Base-by-base conservation (phyloP, 2,113 vertebrate genomes). In the Oenanthe melanoleuca region DNA sequence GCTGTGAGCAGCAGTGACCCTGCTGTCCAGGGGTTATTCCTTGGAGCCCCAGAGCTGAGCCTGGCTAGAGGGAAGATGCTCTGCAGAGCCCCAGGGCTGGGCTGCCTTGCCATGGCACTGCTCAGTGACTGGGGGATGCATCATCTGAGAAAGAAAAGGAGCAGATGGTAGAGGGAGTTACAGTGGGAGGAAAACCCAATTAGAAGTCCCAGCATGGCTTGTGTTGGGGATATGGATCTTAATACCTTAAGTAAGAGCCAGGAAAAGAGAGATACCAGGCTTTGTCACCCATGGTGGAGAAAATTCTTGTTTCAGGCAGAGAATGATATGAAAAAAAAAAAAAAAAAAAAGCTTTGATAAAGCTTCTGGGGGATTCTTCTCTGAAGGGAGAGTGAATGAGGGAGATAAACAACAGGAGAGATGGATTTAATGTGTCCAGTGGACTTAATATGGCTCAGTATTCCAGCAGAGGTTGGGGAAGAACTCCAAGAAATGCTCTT, bases 141-240 rank as follows among this genome's bases (percentile, higher is more conserved):
- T 97, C 97, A 97, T 92, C 86, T 3, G 25, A 91, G 66, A 95
- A 80, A 93, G 77, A 93, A 57, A 69, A 74, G 82, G 85, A 95
- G 70, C 97, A 97, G 96, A 97, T 97, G 97, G 97, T 19, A 93
- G 96, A 96, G 66, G 96, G 97, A 96, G 97, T 96, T 96, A 96
- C 79, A 95, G 97, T 97, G 95, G 97, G 97, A 97, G 97, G 97
- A 97, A 95, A 96, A 95, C 96, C 93, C 96, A 97, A 97, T 97
- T 97, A 97, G 95, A 96, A 93, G 83, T 96, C 86, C 95, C 93
- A 95, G 95, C 91, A 88, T 96, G 86, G 94, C 92, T 96, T 96
- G 91, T 96, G 96, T 75, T 95, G 77, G 91, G 90, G 92, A 92
- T 96, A 95, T 95, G 88, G 96, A 97, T 93, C 73, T 95, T 94